Evolutionary conservation across 2,113 vertebrate genomes (phyloP), one percentile per base, ranked within the genome.

Genomic region (Pithys albifrons): DNA sequence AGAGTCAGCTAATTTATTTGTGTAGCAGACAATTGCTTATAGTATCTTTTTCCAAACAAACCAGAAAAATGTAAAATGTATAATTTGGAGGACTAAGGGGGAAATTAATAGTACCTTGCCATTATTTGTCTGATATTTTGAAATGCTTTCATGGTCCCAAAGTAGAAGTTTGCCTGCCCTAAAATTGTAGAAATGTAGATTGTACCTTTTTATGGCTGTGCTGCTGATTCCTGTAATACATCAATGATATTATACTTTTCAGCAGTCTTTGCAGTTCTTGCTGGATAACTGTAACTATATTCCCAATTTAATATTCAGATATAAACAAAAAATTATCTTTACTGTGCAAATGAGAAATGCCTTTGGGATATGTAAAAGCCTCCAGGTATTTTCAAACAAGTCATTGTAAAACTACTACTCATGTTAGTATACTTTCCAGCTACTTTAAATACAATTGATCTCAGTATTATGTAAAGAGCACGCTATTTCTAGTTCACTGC

Each of bases 381-480:
- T 97, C 97, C 91, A 97, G 97, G 95, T 97, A 97, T 97, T 97
- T 96, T 97, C 78, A 96, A 96, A 95, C 93, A 97, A 96, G 90
- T 88, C 95, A 95, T 89, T 97, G 95, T 97, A 95, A 96, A 95
- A 92, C 73, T 97, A 95, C 94, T 95, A 93, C 89, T 93, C 73
- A 72, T 87, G 93, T 94, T 91, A 93, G 79, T 95, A 61, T 95
- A 92, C 70, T 97, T 97, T 96, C 27, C 75, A 97, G 73, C 97
- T 98, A 91, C 91, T 98, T 97, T 96, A 97, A 97, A 98, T 97
- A 97, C 96, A 92, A 97, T 97, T 98, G 97, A 98, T 98, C 97
- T 98, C 93, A 49, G 48, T 95, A 93, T 97, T 98, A 97, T 97
- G 95, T 96, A 96, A 97, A 97, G 65, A 95, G 39, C 73, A 89